These are phyloP conservation scores for Notodonta dromedarius DNA, from an alignment of 2,888 invertebrate species.

Conservation along the genomic window DNA sequence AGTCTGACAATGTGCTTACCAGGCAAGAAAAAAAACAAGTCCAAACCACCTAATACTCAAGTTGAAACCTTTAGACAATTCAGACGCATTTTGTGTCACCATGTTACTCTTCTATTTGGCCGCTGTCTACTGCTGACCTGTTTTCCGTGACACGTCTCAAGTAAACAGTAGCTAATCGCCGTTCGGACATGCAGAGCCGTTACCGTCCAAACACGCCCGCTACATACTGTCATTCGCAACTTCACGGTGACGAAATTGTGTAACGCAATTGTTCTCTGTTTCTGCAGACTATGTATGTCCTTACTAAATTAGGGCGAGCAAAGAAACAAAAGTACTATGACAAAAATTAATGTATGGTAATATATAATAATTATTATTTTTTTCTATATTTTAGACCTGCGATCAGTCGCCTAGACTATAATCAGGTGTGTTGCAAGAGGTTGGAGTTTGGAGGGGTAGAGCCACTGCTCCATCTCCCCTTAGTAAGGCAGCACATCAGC, in stretches of 20 bases:
- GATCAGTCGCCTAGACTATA: too few species aligned
- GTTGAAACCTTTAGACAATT: too few species aligned
- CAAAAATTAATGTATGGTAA: too few species aligned
- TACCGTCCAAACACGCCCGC: constrained; percentile 7
- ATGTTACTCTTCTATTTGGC: constrained; percentile 11
- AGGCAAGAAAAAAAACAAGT: too few species aligned
- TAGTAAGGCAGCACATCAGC: too few species aligned
- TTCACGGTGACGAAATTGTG: constrained; percentile 27
- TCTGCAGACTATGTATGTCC: neutral
- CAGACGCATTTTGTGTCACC: neutral
- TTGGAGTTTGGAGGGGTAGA: too few species aligned
- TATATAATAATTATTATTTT: too few species aligned
- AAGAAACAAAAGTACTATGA: neutral
- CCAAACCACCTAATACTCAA: too few species aligned
- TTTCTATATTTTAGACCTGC: too few species aligned
- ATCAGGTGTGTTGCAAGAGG: too few species aligned
- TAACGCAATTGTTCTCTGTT: constrained; percentile 16
- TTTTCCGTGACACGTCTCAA: constrained; percentile 24
- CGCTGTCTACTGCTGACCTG: constrained; percentile 30
- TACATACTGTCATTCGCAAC: constrained; percentile 5
- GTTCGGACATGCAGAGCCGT: constrained; percentile 26
- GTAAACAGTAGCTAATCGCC: constrained; percentile 33
- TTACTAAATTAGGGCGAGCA: neutral
- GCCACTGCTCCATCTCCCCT: too few species aligned
- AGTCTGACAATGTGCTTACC: too few species aligned